Evolutionary conservation across 37 sponge, comb jelly and placozoan genomes (phyloP).

Genomic region (Crambe crambe): DNA sequence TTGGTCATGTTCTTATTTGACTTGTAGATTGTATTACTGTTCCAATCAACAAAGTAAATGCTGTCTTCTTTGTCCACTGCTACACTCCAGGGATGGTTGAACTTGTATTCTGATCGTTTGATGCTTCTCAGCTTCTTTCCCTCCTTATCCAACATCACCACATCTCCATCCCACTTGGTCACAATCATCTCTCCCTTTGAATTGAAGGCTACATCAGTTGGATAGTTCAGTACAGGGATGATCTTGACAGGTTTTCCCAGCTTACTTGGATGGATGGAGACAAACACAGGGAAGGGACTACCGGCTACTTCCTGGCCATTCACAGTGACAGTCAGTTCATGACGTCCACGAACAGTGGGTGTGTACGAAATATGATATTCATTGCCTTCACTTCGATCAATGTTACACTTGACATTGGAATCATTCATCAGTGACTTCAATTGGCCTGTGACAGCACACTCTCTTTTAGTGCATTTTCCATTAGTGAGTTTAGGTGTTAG

Average conservation of each 20-base stretch:
- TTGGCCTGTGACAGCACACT: neutral
- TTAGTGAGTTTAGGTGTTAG: neutral
- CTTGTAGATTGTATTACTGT: neutral
- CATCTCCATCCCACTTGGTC: neutral
- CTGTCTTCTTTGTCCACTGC: slow-evolving; percentile 34
- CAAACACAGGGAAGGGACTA: slow-evolving; percentile 56
- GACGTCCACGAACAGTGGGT: slow-evolving; percentile 50
- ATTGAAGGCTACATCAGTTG: slow-evolving; percentile 2
- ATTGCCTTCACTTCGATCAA: neutral
- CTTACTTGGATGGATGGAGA: neutral
- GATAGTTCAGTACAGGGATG: neutral
- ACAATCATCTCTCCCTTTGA: slow-evolving; percentile 13
- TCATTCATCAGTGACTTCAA: neutral
- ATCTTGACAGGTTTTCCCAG: neutral
- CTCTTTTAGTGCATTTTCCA: neutral
- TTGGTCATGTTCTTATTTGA: neutral
- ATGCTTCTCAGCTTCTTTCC: slow-evolving; percentile 6
- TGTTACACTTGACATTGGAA: neutral
- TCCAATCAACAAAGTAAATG: slow-evolving; percentile 19
- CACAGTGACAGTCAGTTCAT: slow-evolving; percentile 30
- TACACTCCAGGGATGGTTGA: neutral
- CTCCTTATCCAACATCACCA: slow-evolving; percentile 6
- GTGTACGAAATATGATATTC: slow-evolving; percentile 56
- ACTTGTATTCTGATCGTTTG: neutral
- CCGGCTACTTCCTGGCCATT: slow-evolving; percentile 58